These are phyloP conservation scores for Alethe castanea DNA, from an alignment of 2,113 vertebrate genomes.

Conservation along the genomic window DNA sequence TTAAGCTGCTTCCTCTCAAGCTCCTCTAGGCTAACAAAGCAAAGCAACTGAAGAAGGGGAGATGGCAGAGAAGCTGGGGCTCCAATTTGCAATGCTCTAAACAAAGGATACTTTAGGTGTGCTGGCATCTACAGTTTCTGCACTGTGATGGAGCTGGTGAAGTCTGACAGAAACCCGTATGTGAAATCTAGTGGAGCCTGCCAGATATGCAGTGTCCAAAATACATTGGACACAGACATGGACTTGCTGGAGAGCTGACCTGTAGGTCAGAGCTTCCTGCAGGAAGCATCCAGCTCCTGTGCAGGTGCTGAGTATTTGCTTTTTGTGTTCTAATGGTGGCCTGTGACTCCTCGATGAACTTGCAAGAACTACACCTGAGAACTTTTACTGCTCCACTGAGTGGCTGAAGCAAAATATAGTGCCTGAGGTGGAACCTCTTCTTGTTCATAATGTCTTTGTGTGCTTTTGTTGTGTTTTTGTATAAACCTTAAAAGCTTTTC, in stretches of 20 bases:
- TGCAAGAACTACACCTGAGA: background rate
- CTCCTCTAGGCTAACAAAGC: background rate
- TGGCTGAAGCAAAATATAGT: background rate
- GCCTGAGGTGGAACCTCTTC: background rate
- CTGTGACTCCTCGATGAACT: background rate
- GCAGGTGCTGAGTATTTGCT: background rate
- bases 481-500: background rate
- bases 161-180: background rate
- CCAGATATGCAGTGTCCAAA: background rate
- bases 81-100: background rate
- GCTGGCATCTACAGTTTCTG: background rate
- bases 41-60: background rate
- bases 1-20: background rate
- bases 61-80: background rate
- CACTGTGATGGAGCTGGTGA: background rate
- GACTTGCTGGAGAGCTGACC: background rate
- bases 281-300: background rate
- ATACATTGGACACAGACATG: accelerated
- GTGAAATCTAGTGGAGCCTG: background rate
- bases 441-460: background rate
- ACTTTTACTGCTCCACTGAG: background rate
- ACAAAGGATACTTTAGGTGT: background rate
- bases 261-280: background rate
- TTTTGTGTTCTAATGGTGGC: background rate
- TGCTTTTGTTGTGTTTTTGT: background rate